Evolutionary conservation across 35 echinoderm and acorn worm genomes (phyloP).

Genomic region (Patiria miniata): DNA sequence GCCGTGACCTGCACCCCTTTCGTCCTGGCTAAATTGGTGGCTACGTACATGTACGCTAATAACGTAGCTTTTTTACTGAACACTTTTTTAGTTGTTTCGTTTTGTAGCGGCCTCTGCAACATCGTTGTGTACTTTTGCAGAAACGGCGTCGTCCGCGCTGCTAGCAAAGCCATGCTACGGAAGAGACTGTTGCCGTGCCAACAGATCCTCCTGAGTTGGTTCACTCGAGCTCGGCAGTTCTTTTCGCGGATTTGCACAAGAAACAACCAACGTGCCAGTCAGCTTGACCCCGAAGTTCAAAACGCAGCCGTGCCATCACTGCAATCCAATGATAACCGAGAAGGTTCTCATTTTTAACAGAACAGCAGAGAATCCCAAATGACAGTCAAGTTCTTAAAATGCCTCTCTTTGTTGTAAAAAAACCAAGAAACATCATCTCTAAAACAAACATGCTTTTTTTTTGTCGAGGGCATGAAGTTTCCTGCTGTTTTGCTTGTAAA

Average conservation of each 20-base stretch:
- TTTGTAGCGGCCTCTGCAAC: constrained; percentile 8
- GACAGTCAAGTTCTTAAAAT: no score
- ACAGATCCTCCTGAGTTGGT: background rate
- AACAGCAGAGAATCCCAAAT: no score
- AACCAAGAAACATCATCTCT: no score
- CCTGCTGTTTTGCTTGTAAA: no score
- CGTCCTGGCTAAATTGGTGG: background rate
- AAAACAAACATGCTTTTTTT: no score
- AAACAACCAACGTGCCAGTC: background rate
- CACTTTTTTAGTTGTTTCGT: background rate
- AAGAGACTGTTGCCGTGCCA: background rate
- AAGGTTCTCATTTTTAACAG: no score
- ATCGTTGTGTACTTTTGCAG: background rate
- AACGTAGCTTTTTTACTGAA: background rate
- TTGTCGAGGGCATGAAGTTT: no score
- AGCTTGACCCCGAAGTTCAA: no score
- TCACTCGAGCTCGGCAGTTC: background rate
- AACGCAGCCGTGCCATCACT: no score
- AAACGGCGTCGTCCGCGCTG: background rate
- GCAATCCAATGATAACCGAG: no score
- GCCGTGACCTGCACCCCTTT: background rate
- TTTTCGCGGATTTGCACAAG: background rate
- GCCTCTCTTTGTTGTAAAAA: no score
- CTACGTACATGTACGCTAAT: background rate
- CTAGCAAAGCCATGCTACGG: background rate